Evolutionary conservation across 2,113 vertebrate species (phyloP).

Genomic region (Ochotona curzoniae): DNA sequence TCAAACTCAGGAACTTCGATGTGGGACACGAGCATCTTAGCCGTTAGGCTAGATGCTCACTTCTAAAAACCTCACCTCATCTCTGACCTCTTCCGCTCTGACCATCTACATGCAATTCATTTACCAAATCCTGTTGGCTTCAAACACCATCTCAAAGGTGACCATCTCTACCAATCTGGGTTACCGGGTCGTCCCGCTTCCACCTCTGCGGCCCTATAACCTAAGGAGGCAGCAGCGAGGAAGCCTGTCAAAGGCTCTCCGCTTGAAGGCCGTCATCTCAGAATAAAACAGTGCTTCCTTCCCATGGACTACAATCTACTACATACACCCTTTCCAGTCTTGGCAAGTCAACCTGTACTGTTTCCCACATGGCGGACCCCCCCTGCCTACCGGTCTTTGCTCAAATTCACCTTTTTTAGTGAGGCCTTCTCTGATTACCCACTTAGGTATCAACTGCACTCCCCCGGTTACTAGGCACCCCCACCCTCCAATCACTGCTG

Average conservation of each 20-base stretch:
- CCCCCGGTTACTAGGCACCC: not conserved
- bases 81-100: constrained; percentile 29
- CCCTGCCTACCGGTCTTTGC: not conserved
- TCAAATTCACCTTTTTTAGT: constrained; percentile 30
- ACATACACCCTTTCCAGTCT: not conserved
- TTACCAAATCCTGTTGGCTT: not conserved
- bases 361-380: not conserved
- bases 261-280: not conserved
- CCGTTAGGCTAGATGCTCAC: too few species aligned
- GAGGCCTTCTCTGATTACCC: not conserved
- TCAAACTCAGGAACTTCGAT: too few species aligned
- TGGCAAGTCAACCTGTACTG: not conserved
- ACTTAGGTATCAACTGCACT: constrained; percentile 28
- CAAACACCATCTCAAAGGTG: constrained; percentile 1
- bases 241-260: not conserved
- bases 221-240: not conserved
- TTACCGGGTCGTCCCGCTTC: not conserved
- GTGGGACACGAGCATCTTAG: too few species aligned
- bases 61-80: not conserved
- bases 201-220: not conserved
- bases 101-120: constrained; percentile 6
- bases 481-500: not conserved
- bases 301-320: not conserved
- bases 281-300: constrained; percentile 20
- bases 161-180: not conserved